A percentile compares a stretch with the other conserved stretches of the same genome.
These are phyloP conservation scores for Acanthurus tractus DNA, from an alignment of 2,797 vertebrate species.

Conservation along the genomic window DNA sequence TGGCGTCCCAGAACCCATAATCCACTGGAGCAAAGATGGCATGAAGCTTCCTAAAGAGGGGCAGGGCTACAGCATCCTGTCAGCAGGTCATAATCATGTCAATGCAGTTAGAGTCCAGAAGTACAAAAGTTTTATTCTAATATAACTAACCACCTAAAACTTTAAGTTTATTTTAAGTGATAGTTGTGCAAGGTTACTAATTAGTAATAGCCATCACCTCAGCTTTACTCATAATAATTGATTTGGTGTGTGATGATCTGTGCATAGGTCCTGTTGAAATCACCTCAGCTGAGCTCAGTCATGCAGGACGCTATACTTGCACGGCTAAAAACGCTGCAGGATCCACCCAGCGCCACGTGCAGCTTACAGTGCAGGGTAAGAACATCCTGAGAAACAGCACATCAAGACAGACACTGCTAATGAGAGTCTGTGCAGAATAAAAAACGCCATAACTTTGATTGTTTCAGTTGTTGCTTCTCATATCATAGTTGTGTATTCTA, in stretches of 20 bases:
- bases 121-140: background rate
- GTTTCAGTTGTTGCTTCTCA: background rate
- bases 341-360: slow-evolving; percentile 89
- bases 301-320: slow-evolving; percentile 92
- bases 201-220: background rate
- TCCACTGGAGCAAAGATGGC: slow-evolving; percentile 96
- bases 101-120: background rate
- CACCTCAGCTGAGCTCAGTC: slow-evolving; percentile 85
- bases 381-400: background rate
- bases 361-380: slow-evolving; percentile 93
- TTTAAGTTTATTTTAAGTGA: background rate
- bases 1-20: slow-evolving; percentile 90
- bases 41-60: slow-evolving; percentile 85
- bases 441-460: too few species aligned
- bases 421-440: too few species aligned
- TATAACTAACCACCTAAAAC: background rate
- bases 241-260: slow-evolving; percentile 3
- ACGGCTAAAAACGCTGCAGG: slow-evolving; percentile 91
- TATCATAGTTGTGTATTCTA: too few species aligned
- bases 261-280: slow-evolving; percentile 92
- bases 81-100: slow-evolving; percentile 87
- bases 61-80: slow-evolving; percentile 88
- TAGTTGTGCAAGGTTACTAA: background rate
- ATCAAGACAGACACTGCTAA: background rate
- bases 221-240: background rate